A percentile compares a stretch with the other conserved stretches of the same genome.
These are phyloP conservation scores for Kryptolebias marmoratus DNA, from an alignment of 2,113 vertebrate species.

Conservation along the genomic window DNA sequence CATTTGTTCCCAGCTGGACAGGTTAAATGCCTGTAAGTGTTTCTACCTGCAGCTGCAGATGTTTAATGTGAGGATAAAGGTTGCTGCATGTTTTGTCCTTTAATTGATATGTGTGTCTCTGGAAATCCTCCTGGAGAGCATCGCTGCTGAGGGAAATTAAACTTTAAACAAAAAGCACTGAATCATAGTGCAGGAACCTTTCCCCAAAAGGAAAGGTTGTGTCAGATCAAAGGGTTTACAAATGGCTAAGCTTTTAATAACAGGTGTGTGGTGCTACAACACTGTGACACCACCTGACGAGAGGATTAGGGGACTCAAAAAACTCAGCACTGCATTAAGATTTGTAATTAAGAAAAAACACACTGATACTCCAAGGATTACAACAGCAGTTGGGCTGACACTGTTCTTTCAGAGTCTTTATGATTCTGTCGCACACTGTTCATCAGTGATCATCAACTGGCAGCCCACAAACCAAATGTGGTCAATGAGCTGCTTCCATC, in stretches of 20 bases:
- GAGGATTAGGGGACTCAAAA: slow-evolving; percentile 58
- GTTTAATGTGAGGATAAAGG: background rate
- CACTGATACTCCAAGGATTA: background rate
- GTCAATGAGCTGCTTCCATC: no score
- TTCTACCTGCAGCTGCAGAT: background rate
- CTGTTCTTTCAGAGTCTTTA: slow-evolving; percentile 3
- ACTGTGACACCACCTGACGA: slow-evolving; percentile 51
- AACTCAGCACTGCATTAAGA: slow-evolving; percentile 49
- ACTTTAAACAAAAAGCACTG: slow-evolving; percentile 38
- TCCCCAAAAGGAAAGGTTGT: slow-evolving; percentile 14
- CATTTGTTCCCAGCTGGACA: background rate
- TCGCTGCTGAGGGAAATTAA: slow-evolving; percentile 17
- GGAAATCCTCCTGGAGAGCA: slow-evolving; percentile 16
- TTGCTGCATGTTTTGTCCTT: slow-evolving; percentile 7
- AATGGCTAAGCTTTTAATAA: slow-evolving; percentile 66
- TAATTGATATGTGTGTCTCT: background rate
- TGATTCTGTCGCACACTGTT: no score
- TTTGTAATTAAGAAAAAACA: slow-evolving; percentile 45
- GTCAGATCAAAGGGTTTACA: slow-evolving; percentile 57
- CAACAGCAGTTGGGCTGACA: slow-evolving; percentile 2
- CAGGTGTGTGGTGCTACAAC: slow-evolving; percentile 37
- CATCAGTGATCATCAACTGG: no score
- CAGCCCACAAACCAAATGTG: no score
- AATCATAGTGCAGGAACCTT: slow-evolving; percentile 51
- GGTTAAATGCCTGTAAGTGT: background rate